Conservation (phyloP, 1,140 invertebrate species). For the Tenebrio molitor region DNA sequence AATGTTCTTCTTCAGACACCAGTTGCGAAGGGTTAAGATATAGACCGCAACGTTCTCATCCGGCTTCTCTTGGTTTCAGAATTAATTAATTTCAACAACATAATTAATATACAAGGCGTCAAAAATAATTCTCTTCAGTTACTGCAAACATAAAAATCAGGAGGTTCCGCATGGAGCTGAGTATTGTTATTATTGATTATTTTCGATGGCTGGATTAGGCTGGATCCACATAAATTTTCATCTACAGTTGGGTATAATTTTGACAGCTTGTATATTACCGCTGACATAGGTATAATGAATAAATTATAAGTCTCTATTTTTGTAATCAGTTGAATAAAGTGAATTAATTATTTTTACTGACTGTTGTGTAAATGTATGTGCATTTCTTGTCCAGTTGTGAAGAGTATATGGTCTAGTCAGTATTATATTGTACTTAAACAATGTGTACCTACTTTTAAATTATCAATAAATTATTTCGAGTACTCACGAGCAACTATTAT, state of each 20-base stretch:
- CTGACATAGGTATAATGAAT: background rate
- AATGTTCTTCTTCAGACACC: slow-evolving; percentile 63
- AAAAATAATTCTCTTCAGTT: slow-evolving; percentile 22
- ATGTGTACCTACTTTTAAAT: background rate
- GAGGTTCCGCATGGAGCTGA: no score
- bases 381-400: background rate
- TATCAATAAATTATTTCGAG: background rate
- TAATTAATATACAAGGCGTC: slow-evolving; percentile 42
- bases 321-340: background rate
- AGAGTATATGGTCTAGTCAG: background rate
- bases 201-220: slow-evolving; percentile 1
- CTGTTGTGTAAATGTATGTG: background rate
- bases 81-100: slow-evolving; percentile 46
- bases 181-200: background rate
- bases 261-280: background rate
- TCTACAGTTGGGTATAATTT: background rate
- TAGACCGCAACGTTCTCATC: slow-evolving; percentile 64
- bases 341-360: background rate
- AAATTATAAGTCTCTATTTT: slow-evolving; percentile 1
- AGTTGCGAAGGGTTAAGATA: slow-evolving; percentile 69
- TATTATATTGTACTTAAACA: background rate
- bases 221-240: background rate
- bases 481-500: slow-evolving; percentile 5
- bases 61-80: slow-evolving; percentile 58
- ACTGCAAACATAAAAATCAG: no score